These are phyloP conservation scores for Eulemur mongoz DNA, from an alignment of 2,797 vertebrate species.

Conservation along the genomic window DNA sequence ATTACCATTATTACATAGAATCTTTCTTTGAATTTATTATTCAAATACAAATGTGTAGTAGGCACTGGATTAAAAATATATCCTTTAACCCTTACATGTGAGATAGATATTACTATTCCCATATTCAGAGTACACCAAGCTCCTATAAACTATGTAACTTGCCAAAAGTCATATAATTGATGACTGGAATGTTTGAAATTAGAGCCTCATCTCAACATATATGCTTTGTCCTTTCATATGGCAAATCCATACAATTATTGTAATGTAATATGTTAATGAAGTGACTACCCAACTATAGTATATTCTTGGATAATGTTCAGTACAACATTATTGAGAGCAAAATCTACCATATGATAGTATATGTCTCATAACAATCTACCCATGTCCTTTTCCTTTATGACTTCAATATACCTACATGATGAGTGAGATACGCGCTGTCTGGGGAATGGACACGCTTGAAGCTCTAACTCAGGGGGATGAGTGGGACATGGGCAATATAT, in stretches of 20 bases:
- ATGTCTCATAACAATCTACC: not conserved
- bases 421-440: too few relatives aligned
- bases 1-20: not conserved
- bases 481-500: too few relatives aligned
- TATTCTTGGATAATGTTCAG: not conserved
- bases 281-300: rapidly evolving
- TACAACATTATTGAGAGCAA: not conserved
- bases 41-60: not conserved
- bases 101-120: not conserved
- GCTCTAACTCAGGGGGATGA: too few relatives aligned
- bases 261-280: not conserved
- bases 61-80: not conserved
- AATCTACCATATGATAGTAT: not conserved
- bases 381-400: not conserved
- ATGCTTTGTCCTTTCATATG: not conserved
- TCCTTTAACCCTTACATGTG: not conserved
- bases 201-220: not conserved
- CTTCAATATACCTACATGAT: not conserved
- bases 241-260: not conserved
- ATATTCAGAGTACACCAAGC: not conserved
- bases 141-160: not conserved
- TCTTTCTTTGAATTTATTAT: not conserved
- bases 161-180: not conserved
- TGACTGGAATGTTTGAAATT: not conserved
- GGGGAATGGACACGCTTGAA: too few relatives aligned